A percentile compares a stretch with the other conserved stretches of the same genome.
Evolutionary conservation across 35 echinoderm and acorn worm genomes (phyloP).

Genomic region (Apostichopus californicus): DNA sequence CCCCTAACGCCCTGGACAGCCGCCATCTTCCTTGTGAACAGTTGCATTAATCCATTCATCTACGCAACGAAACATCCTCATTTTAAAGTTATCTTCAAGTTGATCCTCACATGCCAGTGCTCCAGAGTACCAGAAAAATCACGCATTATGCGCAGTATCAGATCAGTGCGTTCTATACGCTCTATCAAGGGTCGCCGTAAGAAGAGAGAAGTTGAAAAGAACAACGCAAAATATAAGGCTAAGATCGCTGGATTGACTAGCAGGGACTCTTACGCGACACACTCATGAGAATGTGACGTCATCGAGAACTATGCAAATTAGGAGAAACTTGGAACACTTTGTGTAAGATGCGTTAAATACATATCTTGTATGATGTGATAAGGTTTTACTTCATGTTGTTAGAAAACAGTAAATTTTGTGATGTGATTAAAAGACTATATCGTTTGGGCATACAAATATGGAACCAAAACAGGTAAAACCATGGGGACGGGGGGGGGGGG

Average conservation of each 20-base stretch:
- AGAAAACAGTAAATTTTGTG: too few relatives aligned
- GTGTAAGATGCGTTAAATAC: too few relatives aligned
- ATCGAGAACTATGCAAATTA: too few relatives aligned
- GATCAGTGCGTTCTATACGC: slow-evolving; percentile 50
- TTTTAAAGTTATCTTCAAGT: slow-evolving; percentile 79
- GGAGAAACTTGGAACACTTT: too few relatives aligned
- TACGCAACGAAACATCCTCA: slow-evolving; percentile 86
- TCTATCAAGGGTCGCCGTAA: background rate
- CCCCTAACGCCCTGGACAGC: slow-evolving; percentile 77
- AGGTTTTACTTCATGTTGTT: too few relatives aligned
- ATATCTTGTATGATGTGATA: too few relatives aligned
- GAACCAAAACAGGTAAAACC: too few relatives aligned
- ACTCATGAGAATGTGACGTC: background rate
- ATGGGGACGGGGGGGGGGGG: too few relatives aligned
- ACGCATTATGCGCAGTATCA: slow-evolving; percentile 53
- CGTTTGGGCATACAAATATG: too few relatives aligned
- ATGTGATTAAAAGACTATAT: too few relatives aligned
- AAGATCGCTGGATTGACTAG: slow-evolving; percentile 12
- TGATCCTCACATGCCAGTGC: slow-evolving; percentile 66
- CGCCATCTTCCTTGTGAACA: slow-evolving; percentile 73
- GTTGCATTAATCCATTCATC: slow-evolving; percentile 83
- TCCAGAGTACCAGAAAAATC: slow-evolving; percentile 69
- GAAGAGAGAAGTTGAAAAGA: background rate
- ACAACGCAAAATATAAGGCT: background rate
- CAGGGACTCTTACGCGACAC: background rate